A percentile compares a stretch with the other conserved stretches of the same genome.
phyloP scores from a whole-genome alignment of 2,797 vertebrate species.

The Myotis findleyi region DNA sequence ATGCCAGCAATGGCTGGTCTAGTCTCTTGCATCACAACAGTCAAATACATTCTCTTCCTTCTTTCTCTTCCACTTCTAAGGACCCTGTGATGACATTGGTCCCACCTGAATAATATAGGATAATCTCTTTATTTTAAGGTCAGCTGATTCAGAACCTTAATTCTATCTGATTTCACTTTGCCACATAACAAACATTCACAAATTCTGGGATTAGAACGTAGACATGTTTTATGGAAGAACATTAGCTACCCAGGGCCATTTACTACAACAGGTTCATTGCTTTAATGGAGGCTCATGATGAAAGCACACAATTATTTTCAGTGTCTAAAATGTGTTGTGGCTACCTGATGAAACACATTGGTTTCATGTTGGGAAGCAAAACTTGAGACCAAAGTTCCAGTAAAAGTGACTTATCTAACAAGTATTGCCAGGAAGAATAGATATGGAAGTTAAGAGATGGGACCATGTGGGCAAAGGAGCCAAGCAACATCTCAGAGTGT shows the following conservation, averaged over 20 bases:
- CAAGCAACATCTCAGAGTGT: neutral
- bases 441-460: neutral
- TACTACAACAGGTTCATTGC: neutral
- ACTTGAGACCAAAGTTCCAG: neutral
- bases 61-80: neutral
- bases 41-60: neutral
- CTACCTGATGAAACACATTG: neutral
- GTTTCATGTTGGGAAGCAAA: neutral
- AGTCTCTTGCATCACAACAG: neutral
- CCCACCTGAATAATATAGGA: neutral
- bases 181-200: neutral
- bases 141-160: neutral
- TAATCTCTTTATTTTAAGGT: neutral
- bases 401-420: neutral
- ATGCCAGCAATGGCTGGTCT: fast-evolving
- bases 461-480: neutral
- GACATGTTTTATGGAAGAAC: neutral
- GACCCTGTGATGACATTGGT: fast-evolving
- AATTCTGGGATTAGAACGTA: neutral
- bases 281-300: neutral
- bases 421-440: neutral
- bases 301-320: neutral
- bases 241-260: neutral
- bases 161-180: neutral
- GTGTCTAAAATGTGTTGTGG: neutral